Evolutionary conservation across 2,113 vertebrate species (phyloP).

Genomic region (Dromaius novaehollandiae): DNA sequence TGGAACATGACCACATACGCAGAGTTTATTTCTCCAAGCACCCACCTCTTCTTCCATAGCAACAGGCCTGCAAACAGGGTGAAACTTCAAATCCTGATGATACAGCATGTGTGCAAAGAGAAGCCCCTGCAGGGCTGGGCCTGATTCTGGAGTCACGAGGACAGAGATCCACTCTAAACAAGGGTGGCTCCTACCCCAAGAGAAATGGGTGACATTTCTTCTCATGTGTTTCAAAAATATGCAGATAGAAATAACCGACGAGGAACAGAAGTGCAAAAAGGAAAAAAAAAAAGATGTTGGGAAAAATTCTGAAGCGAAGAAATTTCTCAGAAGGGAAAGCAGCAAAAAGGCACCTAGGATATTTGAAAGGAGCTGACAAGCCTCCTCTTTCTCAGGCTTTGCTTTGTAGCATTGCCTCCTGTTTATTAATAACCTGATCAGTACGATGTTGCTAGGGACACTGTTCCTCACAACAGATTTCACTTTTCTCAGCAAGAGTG

Average conservation of each 20-base stretch:
- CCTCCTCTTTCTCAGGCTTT: not conserved
- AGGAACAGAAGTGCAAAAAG: not conserved
- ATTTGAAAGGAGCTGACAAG: not conserved
- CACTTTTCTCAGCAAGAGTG: too few species aligned
- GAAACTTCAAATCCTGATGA: not conserved
- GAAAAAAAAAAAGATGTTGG: too few species aligned
- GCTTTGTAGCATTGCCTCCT: not conserved
- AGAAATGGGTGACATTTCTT: not conserved
- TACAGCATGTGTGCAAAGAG: rapidly evolving
- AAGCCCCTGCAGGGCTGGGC: not conserved
- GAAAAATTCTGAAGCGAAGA: too few species aligned
- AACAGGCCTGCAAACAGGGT: not conserved
- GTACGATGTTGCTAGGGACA: not conserved
- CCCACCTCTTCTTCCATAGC: too few species aligned
- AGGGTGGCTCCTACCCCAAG: rapidly evolving
- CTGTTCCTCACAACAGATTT: not conserved
- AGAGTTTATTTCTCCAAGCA: not conserved
- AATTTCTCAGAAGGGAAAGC: too few species aligned
- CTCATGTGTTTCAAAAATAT: not conserved
- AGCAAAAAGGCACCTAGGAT: not conserved
- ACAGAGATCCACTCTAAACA: not conserved
- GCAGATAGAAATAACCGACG: not conserved
- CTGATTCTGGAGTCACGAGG: not conserved
- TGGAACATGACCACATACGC: rapidly evolving
- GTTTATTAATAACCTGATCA: not conserved